These are phyloP conservation scores for Caenorhabditis sulstoni DNA, from an alignment of 2,888 invertebrate species.

Conservation along the genomic window DNA sequence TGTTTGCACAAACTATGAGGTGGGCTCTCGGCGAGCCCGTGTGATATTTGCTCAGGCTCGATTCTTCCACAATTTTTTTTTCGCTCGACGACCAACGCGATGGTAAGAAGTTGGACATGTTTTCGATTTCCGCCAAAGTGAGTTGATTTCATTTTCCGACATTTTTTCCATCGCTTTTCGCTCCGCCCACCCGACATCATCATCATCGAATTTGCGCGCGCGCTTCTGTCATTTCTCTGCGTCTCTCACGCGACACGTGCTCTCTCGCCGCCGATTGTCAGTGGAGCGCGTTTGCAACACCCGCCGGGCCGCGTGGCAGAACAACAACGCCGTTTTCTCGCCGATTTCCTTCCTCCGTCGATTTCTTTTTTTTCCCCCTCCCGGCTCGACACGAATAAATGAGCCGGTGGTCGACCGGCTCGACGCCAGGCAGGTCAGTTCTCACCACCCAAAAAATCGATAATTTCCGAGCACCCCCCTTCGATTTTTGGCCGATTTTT, in stretches of 20 bases:
- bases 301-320: slow-evolving; percentile 41
- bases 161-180: slow-evolving; percentile 15
- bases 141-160: slow-evolving; percentile 15
- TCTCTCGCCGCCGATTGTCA: slow-evolving; percentile 7
- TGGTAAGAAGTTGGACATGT: slow-evolving; percentile 31
- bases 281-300: slow-evolving; percentile 42
- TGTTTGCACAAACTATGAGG: not conserved
- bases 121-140: slow-evolving; percentile 29
- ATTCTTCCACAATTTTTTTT: not conserved
- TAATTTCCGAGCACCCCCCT: no score
- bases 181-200: not conserved
- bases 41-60: slow-evolving; percentile 19
- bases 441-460: slow-evolving; percentile 6
- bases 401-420: slow-evolving; percentile 71
- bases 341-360: no score
- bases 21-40: no score
- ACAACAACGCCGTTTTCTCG: slow-evolving; percentile 5
- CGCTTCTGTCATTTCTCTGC: slow-evolving; percentile 28
- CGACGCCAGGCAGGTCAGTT: slow-evolving; percentile 66
- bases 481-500: slow-evolving; percentile 15
- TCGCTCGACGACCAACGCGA: not conserved
- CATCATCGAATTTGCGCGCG: slow-evolving; percentile 40
- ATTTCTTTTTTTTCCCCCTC: no score
- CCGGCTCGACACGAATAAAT: slow-evolving; percentile 37
- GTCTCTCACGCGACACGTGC: slow-evolving; percentile 3